Conservation (phyloP, 2,888 invertebrate species). For the Drosophila ochracea region DNA sequence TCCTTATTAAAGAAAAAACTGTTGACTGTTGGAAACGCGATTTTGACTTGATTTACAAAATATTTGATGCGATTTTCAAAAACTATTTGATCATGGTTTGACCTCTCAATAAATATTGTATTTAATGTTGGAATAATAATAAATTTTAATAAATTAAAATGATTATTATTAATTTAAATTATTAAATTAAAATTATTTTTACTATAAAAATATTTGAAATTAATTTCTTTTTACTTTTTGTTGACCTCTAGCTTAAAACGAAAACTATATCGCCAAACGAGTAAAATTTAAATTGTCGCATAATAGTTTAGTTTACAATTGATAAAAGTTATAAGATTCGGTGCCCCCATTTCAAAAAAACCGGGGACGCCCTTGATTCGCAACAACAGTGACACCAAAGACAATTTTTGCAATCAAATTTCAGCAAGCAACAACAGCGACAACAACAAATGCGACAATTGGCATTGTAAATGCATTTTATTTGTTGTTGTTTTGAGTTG, state of each 20-base stretch:
- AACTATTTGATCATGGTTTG: neutral
- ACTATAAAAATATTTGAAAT: neutral
- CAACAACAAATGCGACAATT: slow-evolving; percentile 47
- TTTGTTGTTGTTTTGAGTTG: slow-evolving; percentile 51
- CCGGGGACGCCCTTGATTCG: neutral
- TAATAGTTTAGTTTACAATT: neutral
- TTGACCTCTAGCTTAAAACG: neutral
- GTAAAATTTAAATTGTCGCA: too few relatives aligned
- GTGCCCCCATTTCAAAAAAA: neutral
- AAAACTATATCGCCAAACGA: neutral
- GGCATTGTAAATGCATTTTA: slow-evolving; percentile 52
- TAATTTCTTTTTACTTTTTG: too few relatives aligned
- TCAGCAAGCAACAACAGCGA: slow-evolving; percentile 32
- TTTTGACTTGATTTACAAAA: neutral
- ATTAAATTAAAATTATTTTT: too few relatives aligned
- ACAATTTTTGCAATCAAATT: slow-evolving; percentile 59
- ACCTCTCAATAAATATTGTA: neutral
- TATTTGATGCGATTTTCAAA: neutral
- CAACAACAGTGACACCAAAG: slow-evolving; percentile 65
- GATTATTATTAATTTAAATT: neutral
- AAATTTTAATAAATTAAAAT: too few relatives aligned
- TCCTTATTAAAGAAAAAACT: neutral
- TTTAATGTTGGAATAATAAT: neutral
- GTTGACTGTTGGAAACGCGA: neutral
- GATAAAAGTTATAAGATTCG: neutral